phyloP scores from a whole-genome alignment of 2,113 vertebrate species.

The Stegostoma tigrinum region DNA sequence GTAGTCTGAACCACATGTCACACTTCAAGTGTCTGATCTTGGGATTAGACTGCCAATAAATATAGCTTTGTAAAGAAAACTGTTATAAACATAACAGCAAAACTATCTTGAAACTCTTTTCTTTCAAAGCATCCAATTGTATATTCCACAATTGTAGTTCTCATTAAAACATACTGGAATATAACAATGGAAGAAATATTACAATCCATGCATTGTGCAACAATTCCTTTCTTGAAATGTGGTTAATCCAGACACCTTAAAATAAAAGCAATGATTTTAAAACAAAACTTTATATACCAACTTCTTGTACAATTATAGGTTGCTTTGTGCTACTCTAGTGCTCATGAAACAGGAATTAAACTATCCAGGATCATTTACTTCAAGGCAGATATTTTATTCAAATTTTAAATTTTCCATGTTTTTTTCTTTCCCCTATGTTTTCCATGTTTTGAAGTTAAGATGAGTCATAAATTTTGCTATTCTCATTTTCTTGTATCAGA shows the following conservation, averaged over 20 bases:
- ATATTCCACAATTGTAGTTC: not conserved
- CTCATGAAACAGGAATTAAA: not conserved
- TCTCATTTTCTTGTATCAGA: not conserved
- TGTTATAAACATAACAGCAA: not conserved
- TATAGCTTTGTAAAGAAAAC: not conserved
- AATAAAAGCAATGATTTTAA: not conserved
- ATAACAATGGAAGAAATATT: not conserved
- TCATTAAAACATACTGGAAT: not conserved
- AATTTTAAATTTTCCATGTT: not conserved
- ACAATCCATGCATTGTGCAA: not conserved
- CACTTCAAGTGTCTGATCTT: not conserved
- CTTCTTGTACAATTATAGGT: not conserved
- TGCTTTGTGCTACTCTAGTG: not conserved
- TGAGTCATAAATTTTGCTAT: not conserved
- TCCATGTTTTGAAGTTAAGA: not conserved
- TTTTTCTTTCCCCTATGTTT: not conserved
- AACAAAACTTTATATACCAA: not conserved
- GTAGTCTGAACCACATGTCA: not conserved
- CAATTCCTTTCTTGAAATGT: slow-evolving; percentile 3
- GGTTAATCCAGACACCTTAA: not conserved
- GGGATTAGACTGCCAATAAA: not conserved
- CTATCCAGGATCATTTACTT: not conserved
- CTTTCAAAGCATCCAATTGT: not conserved
- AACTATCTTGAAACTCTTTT: not conserved
- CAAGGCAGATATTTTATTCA: not conserved